phyloP scores from a whole-genome alignment of 2,113 vertebrate genomes.

The Laterallus jamaicensis region DNA sequence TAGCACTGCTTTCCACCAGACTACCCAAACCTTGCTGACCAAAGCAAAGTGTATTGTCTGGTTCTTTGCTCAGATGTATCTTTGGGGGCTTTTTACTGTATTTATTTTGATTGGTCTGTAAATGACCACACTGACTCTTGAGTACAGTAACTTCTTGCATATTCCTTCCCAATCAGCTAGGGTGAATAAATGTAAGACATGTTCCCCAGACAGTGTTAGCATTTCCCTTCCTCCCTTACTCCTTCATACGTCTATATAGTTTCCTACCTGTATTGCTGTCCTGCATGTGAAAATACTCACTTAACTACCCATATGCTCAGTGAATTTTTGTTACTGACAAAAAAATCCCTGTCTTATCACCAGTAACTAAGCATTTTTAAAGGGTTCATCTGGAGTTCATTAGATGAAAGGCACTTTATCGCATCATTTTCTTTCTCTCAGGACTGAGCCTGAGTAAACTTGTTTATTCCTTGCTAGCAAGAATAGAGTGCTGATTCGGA shows the following conservation, averaged over 20 bases:
- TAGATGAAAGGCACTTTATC: not conserved
- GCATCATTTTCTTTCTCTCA: not conserved
- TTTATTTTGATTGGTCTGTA: not conserved
- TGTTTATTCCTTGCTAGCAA: not conserved
- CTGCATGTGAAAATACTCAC: not conserved
- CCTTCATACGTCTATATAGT: not conserved
- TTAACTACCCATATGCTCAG: not conserved
- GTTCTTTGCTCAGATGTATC: not conserved
- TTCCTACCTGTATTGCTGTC: not conserved
- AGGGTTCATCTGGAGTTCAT: not conserved
- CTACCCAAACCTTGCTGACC: not conserved
- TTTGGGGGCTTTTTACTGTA: not conserved
- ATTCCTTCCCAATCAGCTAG: not conserved
- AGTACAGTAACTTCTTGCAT: not conserved
- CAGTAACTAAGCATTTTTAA: not conserved
- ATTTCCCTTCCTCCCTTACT: not conserved
- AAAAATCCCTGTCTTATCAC: not conserved
- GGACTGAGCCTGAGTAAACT: not conserved
- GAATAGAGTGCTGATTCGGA: not conserved
- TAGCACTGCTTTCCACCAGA: not conserved
- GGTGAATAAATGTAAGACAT: not conserved
- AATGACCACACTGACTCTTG: not conserved
- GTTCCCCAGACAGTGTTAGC: not conserved
- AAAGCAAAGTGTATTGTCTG: not conserved
- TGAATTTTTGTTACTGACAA: not conserved